Evolutionary conservation across 2,888 invertebrate species (phyloP).

Genomic region (Cordylochernes scorpioides): DNA sequence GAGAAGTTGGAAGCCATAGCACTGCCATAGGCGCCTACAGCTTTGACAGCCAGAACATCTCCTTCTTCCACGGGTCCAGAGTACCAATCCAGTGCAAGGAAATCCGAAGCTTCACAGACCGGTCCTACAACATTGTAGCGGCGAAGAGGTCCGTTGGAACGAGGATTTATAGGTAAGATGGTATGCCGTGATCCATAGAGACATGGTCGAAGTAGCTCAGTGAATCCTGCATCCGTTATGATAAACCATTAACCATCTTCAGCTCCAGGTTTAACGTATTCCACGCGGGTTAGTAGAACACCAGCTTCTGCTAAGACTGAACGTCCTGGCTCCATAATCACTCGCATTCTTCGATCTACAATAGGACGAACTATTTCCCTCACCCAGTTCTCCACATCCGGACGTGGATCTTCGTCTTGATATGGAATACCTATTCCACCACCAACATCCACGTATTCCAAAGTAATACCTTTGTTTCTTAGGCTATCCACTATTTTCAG

Average conservation of each 20-base stretch:
- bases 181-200: conserved; percentile 23
- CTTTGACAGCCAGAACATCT: conserved; percentile 18
- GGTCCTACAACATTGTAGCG: conserved; percentile 22
- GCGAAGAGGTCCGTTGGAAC: conserved; percentile 1
- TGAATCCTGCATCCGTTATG: conserved; percentile 23
- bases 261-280: conserved; percentile 19
- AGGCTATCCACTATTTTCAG: conserved; percentile 6
- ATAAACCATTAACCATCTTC: conserved; percentile 17
- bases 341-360: conserved; percentile 16
- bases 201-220: conserved; percentile 22
- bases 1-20: conserved; percentile 24
- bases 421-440: conserved; percentile 7
- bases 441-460: conserved; percentile 7
- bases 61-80: conserved; percentile 16
- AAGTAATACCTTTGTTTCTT: conserved; percentile 3
- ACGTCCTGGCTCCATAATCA: conserved; percentile 24
- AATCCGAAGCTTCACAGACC: conserved; percentile 23
- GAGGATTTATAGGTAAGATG: conserved; percentile 18
- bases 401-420: background rate
- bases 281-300: conserved; percentile 18
- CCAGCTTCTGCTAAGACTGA: conserved; percentile 21
- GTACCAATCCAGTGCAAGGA: conserved; percentile 20
- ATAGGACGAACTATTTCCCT: conserved; percentile 15
- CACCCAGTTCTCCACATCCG: conserved; percentile 12
- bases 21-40: conserved; percentile 20